phyloP scores from a whole-genome alignment of 2,113 vertebrate species.

The Girardinichthys multiradiatus region DNA sequence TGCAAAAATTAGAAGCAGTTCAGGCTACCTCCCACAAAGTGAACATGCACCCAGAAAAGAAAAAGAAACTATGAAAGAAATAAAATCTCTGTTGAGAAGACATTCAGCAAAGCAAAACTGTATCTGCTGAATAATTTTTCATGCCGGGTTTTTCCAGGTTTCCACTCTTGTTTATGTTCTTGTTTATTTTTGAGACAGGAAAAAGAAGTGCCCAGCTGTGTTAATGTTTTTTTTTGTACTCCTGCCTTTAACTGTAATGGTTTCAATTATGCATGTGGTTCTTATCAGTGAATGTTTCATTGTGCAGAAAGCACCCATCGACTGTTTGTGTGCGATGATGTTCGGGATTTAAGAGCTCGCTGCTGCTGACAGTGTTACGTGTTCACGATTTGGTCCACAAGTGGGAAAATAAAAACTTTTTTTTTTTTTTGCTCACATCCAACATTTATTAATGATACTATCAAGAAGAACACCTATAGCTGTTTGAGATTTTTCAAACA shows the following conservation, averaged over 20 bases:
- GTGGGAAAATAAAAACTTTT: constrained; percentile 1
- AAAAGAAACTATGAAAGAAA: constrained; percentile 15
- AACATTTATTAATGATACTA: constrained; percentile 30
- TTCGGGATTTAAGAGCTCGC: constrained; percentile 33
- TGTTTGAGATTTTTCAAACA: constrained; percentile 35
- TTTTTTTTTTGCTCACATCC: neutral
- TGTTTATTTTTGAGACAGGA: constrained; percentile 63
- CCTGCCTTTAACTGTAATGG: constrained; percentile 40
- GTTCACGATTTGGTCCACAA: constrained; percentile 29
- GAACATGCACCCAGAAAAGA: neutral
- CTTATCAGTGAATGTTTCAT: constrained; percentile 67
- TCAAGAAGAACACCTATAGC: constrained; percentile 12
- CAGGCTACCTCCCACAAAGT: constrained; percentile 13
- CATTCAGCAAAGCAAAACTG: constrained; percentile 56
- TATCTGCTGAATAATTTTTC: constrained; percentile 62
- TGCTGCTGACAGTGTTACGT: constrained; percentile 31
- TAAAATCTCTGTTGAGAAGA: constrained; percentile 21
- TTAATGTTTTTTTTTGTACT: constrained; percentile 40
- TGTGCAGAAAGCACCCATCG: constrained; percentile 63
- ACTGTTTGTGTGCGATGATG: constrained; percentile 32
- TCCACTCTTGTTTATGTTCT: constrained; percentile 59
- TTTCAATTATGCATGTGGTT: constrained; percentile 78
- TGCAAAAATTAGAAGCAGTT: constrained; percentile 8
- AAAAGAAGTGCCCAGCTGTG: constrained; percentile 33
- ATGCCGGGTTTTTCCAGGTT: constrained; percentile 53